A percentile compares a stretch with the other conserved stretches of the same genome.
Conservation (phyloP, 2,888 invertebrate species). For the Ectemnius continuus region DNA sequence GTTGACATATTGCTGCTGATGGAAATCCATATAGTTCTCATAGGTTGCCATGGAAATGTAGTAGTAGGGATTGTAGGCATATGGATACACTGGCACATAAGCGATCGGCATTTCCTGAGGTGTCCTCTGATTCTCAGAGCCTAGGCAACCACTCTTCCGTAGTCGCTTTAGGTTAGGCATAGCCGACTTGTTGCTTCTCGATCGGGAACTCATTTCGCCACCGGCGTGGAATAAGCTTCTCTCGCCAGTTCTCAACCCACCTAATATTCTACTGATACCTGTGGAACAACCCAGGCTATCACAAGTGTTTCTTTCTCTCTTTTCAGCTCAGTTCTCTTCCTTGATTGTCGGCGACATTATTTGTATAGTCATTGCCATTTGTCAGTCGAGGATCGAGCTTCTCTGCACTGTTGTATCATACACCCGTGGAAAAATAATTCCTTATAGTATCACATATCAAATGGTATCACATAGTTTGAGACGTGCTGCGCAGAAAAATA, state of each 20-base stretch:
- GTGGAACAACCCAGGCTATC: no score
- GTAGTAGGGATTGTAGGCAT: constrained; percentile 43
- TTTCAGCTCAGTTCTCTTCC: no score
- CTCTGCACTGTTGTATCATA: no score
- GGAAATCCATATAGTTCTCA: constrained; percentile 44
- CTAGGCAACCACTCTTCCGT: constrained; percentile 24
- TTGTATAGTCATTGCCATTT: no score
- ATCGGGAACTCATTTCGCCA: constrained; percentile 35
- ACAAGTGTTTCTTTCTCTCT: no score
- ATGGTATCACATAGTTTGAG: no score
- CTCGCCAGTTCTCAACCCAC: no score
- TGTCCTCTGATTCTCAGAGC: constrained; percentile 49
- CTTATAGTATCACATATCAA: neutral
- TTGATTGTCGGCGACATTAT: no score
- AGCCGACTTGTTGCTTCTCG: constrained; percentile 33
- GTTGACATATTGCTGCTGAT: constrained; percentile 21
- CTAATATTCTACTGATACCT: no score
- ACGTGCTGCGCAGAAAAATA: no score
- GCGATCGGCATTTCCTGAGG: constrained; percentile 29
- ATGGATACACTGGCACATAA: constrained; percentile 27
- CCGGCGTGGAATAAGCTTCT: no score
- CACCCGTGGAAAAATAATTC: neutral
- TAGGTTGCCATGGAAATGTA: constrained; percentile 35
- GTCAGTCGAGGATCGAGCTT: no score
- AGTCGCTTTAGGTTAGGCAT: constrained; percentile 27